A percentile compares a stretch with the other conserved stretches of the same genome.
Conservation (phyloP, 2,113 vertebrate genomes). For the Scortum barcoo region DNA sequence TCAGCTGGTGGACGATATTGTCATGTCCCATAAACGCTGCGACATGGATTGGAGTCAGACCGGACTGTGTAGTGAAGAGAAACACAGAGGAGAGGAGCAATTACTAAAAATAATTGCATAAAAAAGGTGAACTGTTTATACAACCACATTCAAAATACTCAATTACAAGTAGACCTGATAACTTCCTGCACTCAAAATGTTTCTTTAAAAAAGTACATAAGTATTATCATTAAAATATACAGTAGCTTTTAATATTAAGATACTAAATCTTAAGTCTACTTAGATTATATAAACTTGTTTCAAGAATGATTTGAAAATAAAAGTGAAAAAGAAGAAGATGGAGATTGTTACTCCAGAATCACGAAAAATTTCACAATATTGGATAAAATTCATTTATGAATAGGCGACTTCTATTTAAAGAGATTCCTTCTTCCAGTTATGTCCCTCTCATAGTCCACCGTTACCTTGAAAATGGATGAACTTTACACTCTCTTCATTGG, state of each 20-base stretch:
- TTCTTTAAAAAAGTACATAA: too few species aligned
- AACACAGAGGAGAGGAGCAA: background rate
- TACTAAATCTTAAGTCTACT: background rate
- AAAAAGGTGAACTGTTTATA: background rate
- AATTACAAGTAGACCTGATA: too few species aligned
- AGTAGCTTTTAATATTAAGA: background rate
- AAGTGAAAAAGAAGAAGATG: too few species aligned
- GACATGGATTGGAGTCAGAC: conserved; percentile 98
- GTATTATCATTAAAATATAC: too few species aligned
- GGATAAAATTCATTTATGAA: background rate
- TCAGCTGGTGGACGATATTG: conserved; percentile 97
- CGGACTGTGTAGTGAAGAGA: conserved; percentile 85
- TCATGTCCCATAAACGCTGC: conserved; percentile 99
- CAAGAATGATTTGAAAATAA: too few species aligned
- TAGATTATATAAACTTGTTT: background rate
- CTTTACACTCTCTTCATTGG: too few species aligned
- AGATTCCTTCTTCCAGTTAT: too few species aligned
- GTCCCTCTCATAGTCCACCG: too few species aligned
- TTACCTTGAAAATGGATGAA: too few species aligned
- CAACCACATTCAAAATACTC: too few species aligned
- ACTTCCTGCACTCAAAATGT: too few species aligned
- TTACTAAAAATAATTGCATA: background rate
- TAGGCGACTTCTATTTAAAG: background rate
- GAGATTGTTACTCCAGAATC: background rate
- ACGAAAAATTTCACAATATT: background rate